phyloP scores from a whole-genome alignment of 35 echinoderm and acorn worm genomes.

The Amphiura filiformis region DNA sequence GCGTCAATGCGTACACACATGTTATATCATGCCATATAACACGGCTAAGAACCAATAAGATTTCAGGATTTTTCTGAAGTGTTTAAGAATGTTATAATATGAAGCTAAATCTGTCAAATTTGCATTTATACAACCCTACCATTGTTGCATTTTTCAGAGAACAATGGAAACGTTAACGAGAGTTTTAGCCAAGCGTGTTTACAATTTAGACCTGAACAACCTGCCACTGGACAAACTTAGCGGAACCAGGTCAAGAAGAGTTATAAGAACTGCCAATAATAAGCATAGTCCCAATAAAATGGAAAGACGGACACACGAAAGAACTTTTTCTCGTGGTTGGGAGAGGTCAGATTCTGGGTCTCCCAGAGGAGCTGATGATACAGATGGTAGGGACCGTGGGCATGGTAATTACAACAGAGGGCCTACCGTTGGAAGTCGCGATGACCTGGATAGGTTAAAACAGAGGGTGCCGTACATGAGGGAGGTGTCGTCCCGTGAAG shows the following conservation, averaged over 20 bases:
- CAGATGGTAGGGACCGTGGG: conserved; percentile 28
- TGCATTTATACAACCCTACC: too few species aligned
- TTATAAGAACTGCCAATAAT: conserved; percentile 13
- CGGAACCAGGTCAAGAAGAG: conserved; percentile 71
- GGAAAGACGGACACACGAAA: conserved; percentile 36
- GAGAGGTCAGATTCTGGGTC: conserved; percentile 70
- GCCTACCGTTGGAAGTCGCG: conserved; percentile 51
- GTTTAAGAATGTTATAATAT: too few species aligned
- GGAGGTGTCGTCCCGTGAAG: conserved; percentile 30
- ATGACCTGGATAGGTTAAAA: conserved; percentile 37
- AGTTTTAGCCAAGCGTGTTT: conserved; percentile 83
- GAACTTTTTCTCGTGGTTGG: conserved; percentile 89
- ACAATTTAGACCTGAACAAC: conserved; percentile 79
- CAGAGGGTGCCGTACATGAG: conserved; percentile 30
- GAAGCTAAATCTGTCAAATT: too few species aligned
- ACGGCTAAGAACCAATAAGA: too few species aligned
- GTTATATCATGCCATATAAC: too few species aligned
- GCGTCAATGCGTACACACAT: too few species aligned
- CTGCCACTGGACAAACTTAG: conserved; percentile 89
- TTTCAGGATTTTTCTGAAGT: too few species aligned
- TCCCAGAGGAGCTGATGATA: conserved; percentile 54
- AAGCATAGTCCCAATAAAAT: conserved; percentile 10
- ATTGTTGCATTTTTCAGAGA: conserved; percentile 45
- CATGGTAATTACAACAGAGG: conserved; percentile 19
- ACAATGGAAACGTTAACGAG: conserved; percentile 98